Conservation (phyloP, 2,888 invertebrate species). For the Papilio protenor region DNA sequence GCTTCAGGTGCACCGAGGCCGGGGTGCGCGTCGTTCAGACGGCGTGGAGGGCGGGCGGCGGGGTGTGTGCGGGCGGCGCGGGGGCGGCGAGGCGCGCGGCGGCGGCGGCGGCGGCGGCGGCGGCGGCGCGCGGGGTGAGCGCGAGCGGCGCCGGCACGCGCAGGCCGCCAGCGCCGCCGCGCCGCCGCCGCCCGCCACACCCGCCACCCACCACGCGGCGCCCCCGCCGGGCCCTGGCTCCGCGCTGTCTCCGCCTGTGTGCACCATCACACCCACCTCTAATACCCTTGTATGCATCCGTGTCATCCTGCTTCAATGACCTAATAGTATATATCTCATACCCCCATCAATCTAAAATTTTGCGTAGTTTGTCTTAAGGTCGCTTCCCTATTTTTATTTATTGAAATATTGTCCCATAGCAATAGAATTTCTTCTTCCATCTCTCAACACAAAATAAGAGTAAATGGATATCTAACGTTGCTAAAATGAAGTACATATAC, state of each 20-base stretch:
- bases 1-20: constrained; percentile 64
- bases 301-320: not conserved
- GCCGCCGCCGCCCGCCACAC: constrained; percentile 55
- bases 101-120: constrained; percentile 77
- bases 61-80: constrained; percentile 55
- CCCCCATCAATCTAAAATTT: not conserved
- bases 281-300: not conserved
- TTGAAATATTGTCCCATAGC: too few relatives aligned
- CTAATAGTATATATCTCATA: not conserved
- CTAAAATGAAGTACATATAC: not conserved
- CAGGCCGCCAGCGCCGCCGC: constrained; percentile 57
- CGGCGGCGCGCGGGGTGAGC: constrained; percentile 62
- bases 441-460: not conserved
- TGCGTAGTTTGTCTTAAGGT: not conserved
- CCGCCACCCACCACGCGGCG: constrained; percentile 60
- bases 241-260: constrained; percentile 60
- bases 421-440: not conserved
- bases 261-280: not conserved
- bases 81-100: constrained; percentile 72
- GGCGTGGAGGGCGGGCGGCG: constrained; percentile 63
- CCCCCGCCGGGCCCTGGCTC: constrained; percentile 54
- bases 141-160: constrained; percentile 69
- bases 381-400: not conserved
- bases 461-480: not conserved
- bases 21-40: constrained; percentile 64